Base-by-base conservation (phyloP, 2,113 vertebrate genomes). In the Mustela lutreola region DNA sequence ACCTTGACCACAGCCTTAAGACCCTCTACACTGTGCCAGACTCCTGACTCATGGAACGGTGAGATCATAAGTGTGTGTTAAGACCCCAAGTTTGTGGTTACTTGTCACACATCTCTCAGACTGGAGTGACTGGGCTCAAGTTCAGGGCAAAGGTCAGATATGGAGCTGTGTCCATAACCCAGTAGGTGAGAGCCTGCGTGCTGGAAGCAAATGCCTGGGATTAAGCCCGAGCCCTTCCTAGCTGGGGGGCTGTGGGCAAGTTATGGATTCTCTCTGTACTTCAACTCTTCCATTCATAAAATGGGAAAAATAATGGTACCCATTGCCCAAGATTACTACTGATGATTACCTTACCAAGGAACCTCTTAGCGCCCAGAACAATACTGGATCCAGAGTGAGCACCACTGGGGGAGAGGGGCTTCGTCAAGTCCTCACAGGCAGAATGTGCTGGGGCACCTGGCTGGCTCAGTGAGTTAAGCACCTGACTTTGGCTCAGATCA, bases 101-200 rank as follows among this genome's bases (percentile, higher is more conserved):
- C 53, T 63, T 65, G 79, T 76, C 28, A 19, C 5, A 15, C 19
- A 58, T 36, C 11, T 71, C 70, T 56, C 6, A 4, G 48, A 50
- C 67, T 42, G 4, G 42, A 56, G 45, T 36, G 6, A 63, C 8
- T 1, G 21, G 86, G 78, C 86, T 26, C 11, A 53, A 75, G 78
- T 15, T 50, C 75, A 83, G n/a, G n/a, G 33, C 53, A 71, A 39
- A 31, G 5, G 42, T 53, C 65, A 33, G 31, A 4, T 62, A 36
- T 11, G 45, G 10, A 42, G 21, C 2, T 1, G 15, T 7, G 2
- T n/a, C 78, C n/a, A 28, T 28, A 36, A 65, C 19, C 36, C 2
- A 1, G 31, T 22, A n/a, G 31, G 56, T n/a, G 22, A 28, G 31
- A 16, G 33, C 42, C 2, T 24, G 10, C 10, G 0, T 0, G 16